Evolutionary conservation across 2,888 invertebrate species (phyloP).

Genomic region (Prenolepis imparis): DNA sequence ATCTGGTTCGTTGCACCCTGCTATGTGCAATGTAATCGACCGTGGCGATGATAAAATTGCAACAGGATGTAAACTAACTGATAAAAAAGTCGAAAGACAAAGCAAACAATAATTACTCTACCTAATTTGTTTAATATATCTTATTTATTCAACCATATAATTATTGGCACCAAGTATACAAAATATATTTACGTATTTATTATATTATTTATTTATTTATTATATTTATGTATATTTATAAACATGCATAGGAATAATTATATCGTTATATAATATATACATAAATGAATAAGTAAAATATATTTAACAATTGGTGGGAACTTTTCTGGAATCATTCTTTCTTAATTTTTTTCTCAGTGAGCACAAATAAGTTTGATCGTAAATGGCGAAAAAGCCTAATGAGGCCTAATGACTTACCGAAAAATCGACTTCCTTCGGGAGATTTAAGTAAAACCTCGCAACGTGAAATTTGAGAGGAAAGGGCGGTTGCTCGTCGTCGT

Average conservation of each 20-base stretch:
- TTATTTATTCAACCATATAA: neutral
- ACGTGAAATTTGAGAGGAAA: constrained; percentile 89
- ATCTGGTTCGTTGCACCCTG: neutral
- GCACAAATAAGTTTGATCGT: neutral
- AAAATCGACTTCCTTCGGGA: constrained; percentile 87
- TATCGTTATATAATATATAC: neutral
- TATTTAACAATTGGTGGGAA: neutral
- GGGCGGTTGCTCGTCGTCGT: constrained; percentile 87
- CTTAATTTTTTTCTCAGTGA: neutral
- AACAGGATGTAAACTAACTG: neutral
- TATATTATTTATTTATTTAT: neutral
- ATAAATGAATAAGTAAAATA: neutral
- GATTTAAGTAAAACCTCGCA: constrained; percentile 88
- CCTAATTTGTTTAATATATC: neutral
- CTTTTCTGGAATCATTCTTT: neutral
- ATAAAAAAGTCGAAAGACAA: neutral
- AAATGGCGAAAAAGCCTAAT: neutral
- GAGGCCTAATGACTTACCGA: constrained; percentile 86
- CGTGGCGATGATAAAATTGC: neutral
- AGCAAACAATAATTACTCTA: neutral
- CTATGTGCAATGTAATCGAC: neutral
- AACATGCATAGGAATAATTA: no score
- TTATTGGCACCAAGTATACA: neutral
- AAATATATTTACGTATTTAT: neutral
- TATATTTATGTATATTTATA: neutral